phyloP scores from a whole-genome alignment of 2,113 vertebrate species.

The Rhodinocichla rosea region DNA sequence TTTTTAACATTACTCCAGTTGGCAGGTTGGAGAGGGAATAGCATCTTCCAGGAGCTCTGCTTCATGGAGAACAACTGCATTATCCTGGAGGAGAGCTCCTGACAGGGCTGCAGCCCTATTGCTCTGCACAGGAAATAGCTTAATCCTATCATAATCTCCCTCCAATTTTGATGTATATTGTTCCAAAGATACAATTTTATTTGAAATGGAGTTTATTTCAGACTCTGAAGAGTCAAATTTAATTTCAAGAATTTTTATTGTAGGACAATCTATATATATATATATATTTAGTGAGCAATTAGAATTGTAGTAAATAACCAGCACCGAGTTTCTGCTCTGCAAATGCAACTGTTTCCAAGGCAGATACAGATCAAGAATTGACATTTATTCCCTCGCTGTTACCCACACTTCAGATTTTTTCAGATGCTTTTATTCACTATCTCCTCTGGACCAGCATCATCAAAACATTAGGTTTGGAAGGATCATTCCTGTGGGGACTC shows the following conservation, averaged over 20 bases:
- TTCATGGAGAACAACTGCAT: background rate
- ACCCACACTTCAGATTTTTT: background rate
- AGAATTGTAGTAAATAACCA: background rate
- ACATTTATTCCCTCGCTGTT: background rate
- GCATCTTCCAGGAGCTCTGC: background rate
- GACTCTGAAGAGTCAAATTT: slow-evolving; percentile 24
- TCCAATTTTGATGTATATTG: background rate
- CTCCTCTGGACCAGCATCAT: background rate
- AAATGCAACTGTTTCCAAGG: slow-evolving; percentile 3
- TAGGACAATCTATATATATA: background rate
- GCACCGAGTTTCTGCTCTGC: background rate
- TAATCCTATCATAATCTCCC: slow-evolving; percentile 5
- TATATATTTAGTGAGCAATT: background rate
- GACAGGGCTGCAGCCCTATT: background rate
- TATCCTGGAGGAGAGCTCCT: background rate
- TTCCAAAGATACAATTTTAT: background rate
- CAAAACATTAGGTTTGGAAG: background rate
- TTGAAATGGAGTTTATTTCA: slow-evolving; percentile 31
- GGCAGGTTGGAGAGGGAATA: background rate
- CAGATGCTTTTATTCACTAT: background rate
- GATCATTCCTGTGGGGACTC: background rate
- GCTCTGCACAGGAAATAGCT: background rate
- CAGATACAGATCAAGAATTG: slow-evolving; percentile 8
- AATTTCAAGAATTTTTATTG: slow-evolving; percentile 21
- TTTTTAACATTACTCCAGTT: background rate